These are phyloP conservation scores for Tokudaia tokunoshimensis DNA, from an alignment of 2,797 vertebrate species.

Conservation along the genomic window DNA sequence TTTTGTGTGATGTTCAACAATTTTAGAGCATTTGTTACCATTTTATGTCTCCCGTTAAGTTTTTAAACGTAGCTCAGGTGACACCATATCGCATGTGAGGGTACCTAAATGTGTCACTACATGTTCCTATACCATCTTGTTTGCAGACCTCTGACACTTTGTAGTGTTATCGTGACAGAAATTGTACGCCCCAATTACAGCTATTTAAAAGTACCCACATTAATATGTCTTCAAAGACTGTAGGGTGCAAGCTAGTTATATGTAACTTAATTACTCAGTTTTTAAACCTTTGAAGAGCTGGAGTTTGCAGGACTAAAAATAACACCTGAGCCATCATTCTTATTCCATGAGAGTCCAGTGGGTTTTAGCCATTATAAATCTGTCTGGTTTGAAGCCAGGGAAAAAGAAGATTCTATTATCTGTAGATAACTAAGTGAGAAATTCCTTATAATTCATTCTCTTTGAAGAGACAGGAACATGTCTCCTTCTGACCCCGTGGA, in stretches of 20 bases:
- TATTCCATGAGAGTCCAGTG: background rate
- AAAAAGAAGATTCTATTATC: constrained; percentile 3
- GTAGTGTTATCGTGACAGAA: background rate
- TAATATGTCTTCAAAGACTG: constrained; percentile 5
- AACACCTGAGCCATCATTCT: background rate
- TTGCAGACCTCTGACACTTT: background rate
- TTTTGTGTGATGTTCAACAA: background rate
- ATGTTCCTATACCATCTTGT: background rate
- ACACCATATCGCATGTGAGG: background rate
- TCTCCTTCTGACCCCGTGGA: background rate
- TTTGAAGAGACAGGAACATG: constrained; percentile 30
- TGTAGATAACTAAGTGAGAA: background rate
- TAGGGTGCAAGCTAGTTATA: background rate
- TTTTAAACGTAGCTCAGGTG: background rate
- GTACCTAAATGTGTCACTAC: background rate
- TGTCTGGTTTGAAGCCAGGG: constrained; percentile 20
- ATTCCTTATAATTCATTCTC: constrained; percentile 16
- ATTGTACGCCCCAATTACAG: background rate
- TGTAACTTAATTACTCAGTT: background rate
- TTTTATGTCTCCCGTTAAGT: background rate
- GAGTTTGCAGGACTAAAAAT: constrained; percentile 26
- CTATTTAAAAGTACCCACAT: background rate
- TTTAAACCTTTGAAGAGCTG: constrained; percentile 8
- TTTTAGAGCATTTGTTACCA: background rate
- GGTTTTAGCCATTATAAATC: constrained; percentile 35